phyloP scores from a whole-genome alignment of 1,140 invertebrate species.

The Harlomillsia oculata region DNA sequence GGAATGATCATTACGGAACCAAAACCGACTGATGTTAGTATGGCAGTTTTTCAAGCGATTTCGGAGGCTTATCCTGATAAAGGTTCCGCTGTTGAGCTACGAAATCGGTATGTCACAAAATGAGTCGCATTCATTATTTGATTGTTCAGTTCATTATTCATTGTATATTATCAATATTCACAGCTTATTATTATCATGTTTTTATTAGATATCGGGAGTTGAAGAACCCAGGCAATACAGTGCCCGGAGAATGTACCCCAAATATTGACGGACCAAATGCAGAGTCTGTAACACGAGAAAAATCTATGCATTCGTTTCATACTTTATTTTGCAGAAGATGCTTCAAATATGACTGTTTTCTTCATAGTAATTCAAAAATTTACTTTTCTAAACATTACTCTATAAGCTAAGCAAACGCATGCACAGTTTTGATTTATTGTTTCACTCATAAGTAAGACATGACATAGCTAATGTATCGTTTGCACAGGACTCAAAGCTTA shows the following conservation, averaged over 20 bases:
- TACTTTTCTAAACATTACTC: background rate
- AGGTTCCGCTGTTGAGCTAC: slow-evolving; percentile 73
- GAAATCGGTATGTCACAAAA: slow-evolving; percentile 91
- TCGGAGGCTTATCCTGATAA: slow-evolving; percentile 86
- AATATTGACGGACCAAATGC: slow-evolving; percentile 91
- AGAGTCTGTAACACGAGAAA: slow-evolving; percentile 79
- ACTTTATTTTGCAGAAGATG: slow-evolving; percentile 90
- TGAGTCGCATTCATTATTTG: too few species aligned
- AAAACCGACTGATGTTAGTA: slow-evolving; percentile 39
- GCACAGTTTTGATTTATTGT: too few species aligned
- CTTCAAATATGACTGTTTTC: slow-evolving; percentile 96
- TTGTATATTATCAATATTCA: background rate
- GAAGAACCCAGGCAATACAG: slow-evolving; percentile 60
- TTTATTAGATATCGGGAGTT: slow-evolving; percentile 71
- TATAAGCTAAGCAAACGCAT: background rate
- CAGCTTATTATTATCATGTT: too few species aligned
- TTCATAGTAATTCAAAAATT: slow-evolving; percentile 78
- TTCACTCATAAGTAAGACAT: too few species aligned
- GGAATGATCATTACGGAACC: slow-evolving; percentile 34
- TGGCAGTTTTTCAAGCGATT: slow-evolving; percentile 77
- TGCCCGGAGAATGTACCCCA: slow-evolving; percentile 79
- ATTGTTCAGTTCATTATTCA: too few species aligned
- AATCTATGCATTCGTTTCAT: slow-evolving; percentile 95
- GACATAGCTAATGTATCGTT: too few species aligned
- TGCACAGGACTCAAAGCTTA: slow-evolving; percentile 67